phyloP scores from a whole-genome alignment of 1,140 invertebrate species.

The Ruditapes philippinarum region DNA sequence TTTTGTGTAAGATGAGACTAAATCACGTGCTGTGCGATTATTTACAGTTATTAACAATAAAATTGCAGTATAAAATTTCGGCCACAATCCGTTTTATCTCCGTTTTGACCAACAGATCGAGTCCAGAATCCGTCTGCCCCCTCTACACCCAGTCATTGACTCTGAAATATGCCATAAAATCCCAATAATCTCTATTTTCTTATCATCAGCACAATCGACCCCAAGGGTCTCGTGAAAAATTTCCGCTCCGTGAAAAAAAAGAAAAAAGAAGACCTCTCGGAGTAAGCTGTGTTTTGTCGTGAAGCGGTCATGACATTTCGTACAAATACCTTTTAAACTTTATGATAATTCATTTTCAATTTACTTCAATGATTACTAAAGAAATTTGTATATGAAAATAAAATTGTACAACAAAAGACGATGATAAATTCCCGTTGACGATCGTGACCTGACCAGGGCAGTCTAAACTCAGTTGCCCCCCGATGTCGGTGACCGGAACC shows the following conservation, averaged over 20 bases:
- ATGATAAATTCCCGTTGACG: not conserved
- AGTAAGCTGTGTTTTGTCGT: constrained; percentile 10
- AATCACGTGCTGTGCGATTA: not conserved
- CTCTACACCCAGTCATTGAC: not conserved
- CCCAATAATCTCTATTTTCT: constrained; percentile 14
- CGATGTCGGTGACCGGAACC: not conserved
- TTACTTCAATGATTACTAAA: constrained; percentile 20
- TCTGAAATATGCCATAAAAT: constrained; percentile 35
- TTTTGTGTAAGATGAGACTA: not conserved
- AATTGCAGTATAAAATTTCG: constrained; percentile 16
- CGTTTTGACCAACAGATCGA: constrained; percentile 11
- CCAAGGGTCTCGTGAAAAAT: constrained; percentile 1
- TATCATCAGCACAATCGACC: not conserved
- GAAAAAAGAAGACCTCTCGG: constrained; percentile 7
- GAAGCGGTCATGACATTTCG: constrained; percentile 31
- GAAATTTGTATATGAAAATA: constrained; percentile 32
- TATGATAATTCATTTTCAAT: constrained; percentile 43
- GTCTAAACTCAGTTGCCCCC: constrained; percentile 11
- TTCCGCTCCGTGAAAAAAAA: constrained; percentile 13
- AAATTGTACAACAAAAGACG: not conserved
- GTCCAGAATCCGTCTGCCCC: not conserved
- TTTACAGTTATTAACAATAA: constrained; percentile 16
- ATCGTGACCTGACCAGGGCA: constrained; percentile 36
- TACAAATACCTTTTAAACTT: constrained; percentile 38
- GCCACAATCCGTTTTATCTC: constrained; percentile 8